Evolutionary conservation across 2,888 invertebrate species (phyloP), one percentile per base, ranked within the genome.

Genomic region (Xestia xanthographa): DNA sequence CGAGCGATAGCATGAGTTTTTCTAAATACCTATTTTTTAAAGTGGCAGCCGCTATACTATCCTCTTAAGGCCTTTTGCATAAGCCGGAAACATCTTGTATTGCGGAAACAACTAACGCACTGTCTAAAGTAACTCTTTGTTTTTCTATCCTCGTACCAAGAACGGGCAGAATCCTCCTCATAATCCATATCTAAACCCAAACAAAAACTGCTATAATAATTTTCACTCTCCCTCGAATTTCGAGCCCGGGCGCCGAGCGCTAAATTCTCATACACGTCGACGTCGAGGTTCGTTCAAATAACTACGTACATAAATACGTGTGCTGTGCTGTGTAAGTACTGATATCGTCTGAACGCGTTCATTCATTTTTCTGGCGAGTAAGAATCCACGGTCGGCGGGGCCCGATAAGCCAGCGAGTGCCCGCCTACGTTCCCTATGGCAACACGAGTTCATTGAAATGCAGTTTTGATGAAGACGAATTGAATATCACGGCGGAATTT

Each of bases 351-450:
- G 83, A 84, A 82, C 84, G 82, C 80, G 80, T 86, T 89, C 90
- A 90, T 89, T 90, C 89, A 90, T 86, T 88, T 88, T 86, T 86
- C 83, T 85, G 81, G 78, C 79, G 82, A 85, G 83, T 72, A 82
- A 83, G 77, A 77, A 69, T 77, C 79, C 78, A 80, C 77, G 81
- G 82, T 83, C 79, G 86, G 83, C 82, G 82, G 67, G 58, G 80
- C 65, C 79, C 77, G 87, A 87, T 87, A 88, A 87, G 86, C 88
- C 84, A 80, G 75, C 76, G 78, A 77, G 75, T 79, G 76, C 75
- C 80, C 80, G 79, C 85, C 85, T 79, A 79, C 82, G 71, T 68
- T 78, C 73, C 71, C 79, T 77, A 82, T 72, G 65, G 82, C 85
- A 80, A 72, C 76, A 79, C 62, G 66, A 84, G 82, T 86, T 80